Base-by-base conservation (phyloP, 2,888 invertebrate genomes). In the Drosophila infuscata region DNA sequence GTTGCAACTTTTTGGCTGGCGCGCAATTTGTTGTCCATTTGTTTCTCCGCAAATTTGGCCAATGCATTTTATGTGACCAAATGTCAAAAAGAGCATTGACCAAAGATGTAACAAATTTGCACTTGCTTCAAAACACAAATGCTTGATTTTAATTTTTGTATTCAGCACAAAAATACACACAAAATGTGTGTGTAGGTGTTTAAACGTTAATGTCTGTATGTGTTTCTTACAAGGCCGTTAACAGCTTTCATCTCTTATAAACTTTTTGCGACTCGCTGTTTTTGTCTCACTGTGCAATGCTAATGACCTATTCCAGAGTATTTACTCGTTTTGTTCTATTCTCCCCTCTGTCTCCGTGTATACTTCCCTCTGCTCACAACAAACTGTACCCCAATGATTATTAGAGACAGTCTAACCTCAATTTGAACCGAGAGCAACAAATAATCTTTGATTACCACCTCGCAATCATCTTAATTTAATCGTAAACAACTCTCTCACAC, bases 391-490 rank as follows among this genome's bases (percentile, higher is more conserved):
- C 43, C 38, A 67, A 29, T 35, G 57, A 60, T 56, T 64, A 69
- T 51, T 67, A 62, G 68, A 59, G 71, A 57, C 72, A 68, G 64
- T 74, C 83, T 88, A 87, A 87, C 88, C 87, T 83, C 82, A 72
- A 81, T 88, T 90, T 88, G 81, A 86, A 82, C 87, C 82, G 82
- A 38, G 25, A 82, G 90, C 76, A 88, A 83, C 78, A 86, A 79
- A 88, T 80, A 88, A 86, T 86, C 86, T 88, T 83, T 88, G 87
- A 90, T 88, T 87, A 86, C 83, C 69, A 77, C 60, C 74, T 70
- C 70, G 65, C 88, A 89, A 89, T 87, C 84, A 84, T 89, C 85
- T 77, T 84, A 84, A 77, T 83, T 81, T 84, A 85, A 89, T 87
- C 89, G 89, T 85, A 85, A 85, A 85, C 89, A 85, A 89, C 82